Percentiles rank a stretch among this genome's conserved stretches.
These are phyloP conservation scores for Metopolophium dirhodum DNA, from an alignment of 1,140 invertebrate species.

Conservation along the genomic window DNA sequence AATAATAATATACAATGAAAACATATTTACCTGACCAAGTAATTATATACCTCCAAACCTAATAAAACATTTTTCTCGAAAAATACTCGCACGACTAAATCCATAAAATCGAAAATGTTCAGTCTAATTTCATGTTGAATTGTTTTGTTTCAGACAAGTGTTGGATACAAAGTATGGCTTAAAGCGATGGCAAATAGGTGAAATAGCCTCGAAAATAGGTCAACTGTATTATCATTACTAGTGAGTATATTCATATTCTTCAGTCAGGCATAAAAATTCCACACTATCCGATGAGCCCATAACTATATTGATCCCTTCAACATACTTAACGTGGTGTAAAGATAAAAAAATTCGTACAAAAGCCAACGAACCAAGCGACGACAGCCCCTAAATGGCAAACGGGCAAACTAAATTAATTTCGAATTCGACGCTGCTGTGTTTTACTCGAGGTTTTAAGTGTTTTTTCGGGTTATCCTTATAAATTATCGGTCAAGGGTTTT, in stretches of 20 bases:
- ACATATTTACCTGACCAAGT: too few relatives aligned
- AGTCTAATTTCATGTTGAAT: not conserved
- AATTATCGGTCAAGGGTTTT: slow-evolving; percentile 19
- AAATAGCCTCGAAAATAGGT: slow-evolving; percentile 98
- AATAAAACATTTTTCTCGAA: too few relatives aligned
- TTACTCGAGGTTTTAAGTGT: not conserved
- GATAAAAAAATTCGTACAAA: not conserved
- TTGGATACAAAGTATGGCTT: slow-evolving; percentile 93
- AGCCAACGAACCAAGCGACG: not conserved
- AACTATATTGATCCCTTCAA: slow-evolving; percentile 25
- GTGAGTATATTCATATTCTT: slow-evolving; percentile 69
- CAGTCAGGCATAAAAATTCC: slow-evolving; percentile 14
- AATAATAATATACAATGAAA: too few relatives aligned
- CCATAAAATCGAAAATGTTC: too few relatives aligned
- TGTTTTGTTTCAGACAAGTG: slow-evolving; percentile 69
- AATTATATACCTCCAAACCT: too few relatives aligned
- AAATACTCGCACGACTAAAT: too few relatives aligned
- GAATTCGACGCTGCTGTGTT: not conserved
- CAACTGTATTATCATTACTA: slow-evolving; percentile 99
- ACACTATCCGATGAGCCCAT: slow-evolving; percentile 19
- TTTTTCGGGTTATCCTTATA: slow-evolving; percentile 28
- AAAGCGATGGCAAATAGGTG: slow-evolving; percentile 98
- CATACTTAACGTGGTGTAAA: not conserved
- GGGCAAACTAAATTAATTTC: not conserved
- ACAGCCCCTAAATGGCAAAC: not conserved